A percentile compares a stretch with the other conserved stretches of the same genome.
phyloP scores from a whole-genome alignment of 2,797 vertebrate genomes.

The Eremophila alpestris region DNA sequence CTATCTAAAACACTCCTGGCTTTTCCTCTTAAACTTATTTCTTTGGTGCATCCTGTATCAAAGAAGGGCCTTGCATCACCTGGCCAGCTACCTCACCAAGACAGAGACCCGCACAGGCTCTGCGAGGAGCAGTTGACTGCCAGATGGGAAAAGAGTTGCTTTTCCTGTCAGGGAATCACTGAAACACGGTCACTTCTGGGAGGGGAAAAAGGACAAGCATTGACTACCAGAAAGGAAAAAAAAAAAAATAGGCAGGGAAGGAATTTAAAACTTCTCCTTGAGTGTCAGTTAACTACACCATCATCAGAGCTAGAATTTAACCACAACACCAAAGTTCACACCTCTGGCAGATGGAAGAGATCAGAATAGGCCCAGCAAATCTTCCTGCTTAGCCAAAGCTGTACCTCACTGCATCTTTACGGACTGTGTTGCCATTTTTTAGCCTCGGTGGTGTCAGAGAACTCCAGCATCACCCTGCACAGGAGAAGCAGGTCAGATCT shows the following conservation, averaged over 20 bases:
- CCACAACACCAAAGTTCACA: not conserved
- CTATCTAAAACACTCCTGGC: not conserved
- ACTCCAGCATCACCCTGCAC: not conserved
- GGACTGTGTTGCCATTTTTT: not conserved
- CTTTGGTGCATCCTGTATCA: not conserved
- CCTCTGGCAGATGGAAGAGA: not conserved
- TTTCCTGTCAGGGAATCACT: not conserved
- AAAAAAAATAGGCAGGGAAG: not conserved
- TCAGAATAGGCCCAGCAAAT: not conserved
- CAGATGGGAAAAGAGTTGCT: not conserved
- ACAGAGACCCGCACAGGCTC: not conserved
- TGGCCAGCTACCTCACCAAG: not conserved
- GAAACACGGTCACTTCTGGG: not conserved
- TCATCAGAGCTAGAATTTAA: not conserved
- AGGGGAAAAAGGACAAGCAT: not conserved
- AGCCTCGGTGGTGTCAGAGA: not conserved
- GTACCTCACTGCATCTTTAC: not conserved
- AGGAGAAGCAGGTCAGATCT: not conserved
- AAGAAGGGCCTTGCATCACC: not conserved
- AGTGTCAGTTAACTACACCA: not conserved
- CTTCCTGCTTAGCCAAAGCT: not conserved
- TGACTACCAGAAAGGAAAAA: not conserved
- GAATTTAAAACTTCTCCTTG: not conserved
- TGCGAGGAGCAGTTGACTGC: fast-evolving
- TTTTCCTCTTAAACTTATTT: not conserved